These are phyloP conservation scores for Lordiphosa fenestrarum DNA, from an alignment of 2,888 invertebrate species.

Conservation along the genomic window DNA sequence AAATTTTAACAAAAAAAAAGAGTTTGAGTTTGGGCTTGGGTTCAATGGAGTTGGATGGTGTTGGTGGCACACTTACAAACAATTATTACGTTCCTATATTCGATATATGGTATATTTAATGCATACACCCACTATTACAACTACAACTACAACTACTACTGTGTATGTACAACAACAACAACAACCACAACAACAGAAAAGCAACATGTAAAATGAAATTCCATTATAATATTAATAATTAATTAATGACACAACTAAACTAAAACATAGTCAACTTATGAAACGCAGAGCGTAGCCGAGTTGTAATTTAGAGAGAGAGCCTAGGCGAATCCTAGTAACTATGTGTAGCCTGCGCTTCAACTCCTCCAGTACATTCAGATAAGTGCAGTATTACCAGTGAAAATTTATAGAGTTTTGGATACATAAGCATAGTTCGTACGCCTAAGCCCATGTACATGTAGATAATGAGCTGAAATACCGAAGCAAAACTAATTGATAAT, in stretches of 20 bases:
- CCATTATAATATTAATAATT: constrained; percentile 1
- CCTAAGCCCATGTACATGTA: constrained; percentile 58
- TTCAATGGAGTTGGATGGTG: not conserved
- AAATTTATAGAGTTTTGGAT: constrained; percentile 29
- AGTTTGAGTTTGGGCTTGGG: not conserved
- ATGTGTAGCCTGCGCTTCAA: constrained; percentile 14
- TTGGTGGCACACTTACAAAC: constrained; percentile 31
- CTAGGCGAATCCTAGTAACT: no score
- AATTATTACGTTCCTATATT: constrained; percentile 77
- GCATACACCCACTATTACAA: constrained; percentile 34
- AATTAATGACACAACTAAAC: constrained; percentile 3
- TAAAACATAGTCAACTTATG: constrained; percentile 34
- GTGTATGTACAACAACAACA: constrained; percentile 1
- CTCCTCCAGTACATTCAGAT: constrained; percentile 13
- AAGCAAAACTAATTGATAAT: constrained; percentile 35
- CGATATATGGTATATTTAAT: constrained; percentile 28
- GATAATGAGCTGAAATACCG: constrained; percentile 69
- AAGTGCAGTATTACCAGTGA: constrained; percentile 49
- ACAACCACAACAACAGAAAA: constrained; percentile 4
- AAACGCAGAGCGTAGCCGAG: constrained; percentile 48
- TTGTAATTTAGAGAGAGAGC: constrained; percentile 44
- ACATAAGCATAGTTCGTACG: constrained; percentile 27
- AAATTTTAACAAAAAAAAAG: no score
- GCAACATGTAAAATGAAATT: constrained; percentile 1
- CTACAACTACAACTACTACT: not conserved